Evolutionary conservation across 2,797 vertebrate species (phyloP).

Genomic region (Naso thynnoides): DNA sequence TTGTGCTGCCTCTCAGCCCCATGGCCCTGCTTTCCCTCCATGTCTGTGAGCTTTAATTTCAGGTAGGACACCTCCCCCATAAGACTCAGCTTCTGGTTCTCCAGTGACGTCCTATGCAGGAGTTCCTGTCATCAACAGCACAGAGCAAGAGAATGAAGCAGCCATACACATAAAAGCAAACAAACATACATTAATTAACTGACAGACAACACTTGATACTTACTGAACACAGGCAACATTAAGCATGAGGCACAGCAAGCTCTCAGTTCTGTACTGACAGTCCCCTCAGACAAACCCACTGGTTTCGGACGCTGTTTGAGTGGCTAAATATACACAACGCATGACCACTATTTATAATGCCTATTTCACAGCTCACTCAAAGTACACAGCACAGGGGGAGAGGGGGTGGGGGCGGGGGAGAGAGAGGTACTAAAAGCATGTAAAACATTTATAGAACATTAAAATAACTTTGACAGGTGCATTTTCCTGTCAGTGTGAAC

Average conservation of each 20-base stretch:
- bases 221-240: constrained; percentile 61
- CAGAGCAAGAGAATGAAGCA: constrained; percentile 40
- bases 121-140: constrained; percentile 88
- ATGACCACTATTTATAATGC: constrained; percentile 89
- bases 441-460: constrained; percentile 62
- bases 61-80: constrained; percentile 95
- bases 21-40: constrained; percentile 93
- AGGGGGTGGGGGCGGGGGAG: constrained; percentile 24
- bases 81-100: constrained; percentile 94
- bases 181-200: constrained; percentile 26
- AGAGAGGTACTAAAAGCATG: constrained; percentile 41
- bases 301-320: constrained; percentile 79
- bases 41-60: constrained; percentile 93
- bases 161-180: constrained; percentile 17
- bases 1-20: constrained; percentile 94
- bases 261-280: constrained; percentile 68
- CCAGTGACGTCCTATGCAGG: constrained; percentile 91
- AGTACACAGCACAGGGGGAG: constrained; percentile 62
- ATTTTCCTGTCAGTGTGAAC: constrained; percentile 62
- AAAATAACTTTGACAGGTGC: constrained; percentile 72
- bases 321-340: constrained; percentile 89
- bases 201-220: constrained; percentile 33
- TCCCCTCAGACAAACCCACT: constrained; percentile 78
- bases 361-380: constrained; percentile 80
- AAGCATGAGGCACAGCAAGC: constrained; percentile 56